A percentile compares a stretch with the other conserved stretches of the same genome.
phyloP scores from a whole-genome alignment of 2,797 vertebrate species.

The Halcyon chelicuti region DNA sequence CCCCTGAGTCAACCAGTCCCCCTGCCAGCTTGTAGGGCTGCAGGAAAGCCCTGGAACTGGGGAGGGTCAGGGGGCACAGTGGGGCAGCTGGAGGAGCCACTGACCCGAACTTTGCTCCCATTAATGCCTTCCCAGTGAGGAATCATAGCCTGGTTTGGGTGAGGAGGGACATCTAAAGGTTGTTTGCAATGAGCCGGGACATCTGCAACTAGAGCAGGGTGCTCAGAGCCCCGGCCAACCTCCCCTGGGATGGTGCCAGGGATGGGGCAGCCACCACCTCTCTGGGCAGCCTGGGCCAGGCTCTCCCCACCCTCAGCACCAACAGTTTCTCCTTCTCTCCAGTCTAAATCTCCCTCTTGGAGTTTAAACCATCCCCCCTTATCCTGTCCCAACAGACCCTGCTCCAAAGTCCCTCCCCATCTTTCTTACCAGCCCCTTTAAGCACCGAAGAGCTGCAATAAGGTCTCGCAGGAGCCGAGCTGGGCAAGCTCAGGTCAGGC shows the following conservation, averaged over 20 bases:
- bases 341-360: background rate
- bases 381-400: background rate
- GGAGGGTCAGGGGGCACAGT: background rate
- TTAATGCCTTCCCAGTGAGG: background rate
- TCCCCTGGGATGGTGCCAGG: background rate
- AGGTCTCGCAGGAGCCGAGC: background rate
- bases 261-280: background rate
- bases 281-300: background rate
- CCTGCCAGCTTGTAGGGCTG: background rate
- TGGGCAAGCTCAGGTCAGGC: constrained; percentile 43
- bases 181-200: background rate
- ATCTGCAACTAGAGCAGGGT: background rate
- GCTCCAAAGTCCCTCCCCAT: background rate
- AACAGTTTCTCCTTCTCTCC: background rate
- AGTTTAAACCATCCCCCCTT: background rate
- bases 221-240: background rate
- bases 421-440: background rate
- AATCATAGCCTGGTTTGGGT: background rate
- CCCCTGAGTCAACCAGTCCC: background rate
- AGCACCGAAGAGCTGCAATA: background rate
- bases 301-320: background rate
- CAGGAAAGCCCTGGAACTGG: background rate
- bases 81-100: background rate
- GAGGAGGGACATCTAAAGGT: background rate
- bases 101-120: background rate